A percentile compares a stretch with the other conserved stretches of the same genome.
Conservation (phyloP, 2,797 vertebrate genomes). For the Lagorchestes hirsutus region DNA sequence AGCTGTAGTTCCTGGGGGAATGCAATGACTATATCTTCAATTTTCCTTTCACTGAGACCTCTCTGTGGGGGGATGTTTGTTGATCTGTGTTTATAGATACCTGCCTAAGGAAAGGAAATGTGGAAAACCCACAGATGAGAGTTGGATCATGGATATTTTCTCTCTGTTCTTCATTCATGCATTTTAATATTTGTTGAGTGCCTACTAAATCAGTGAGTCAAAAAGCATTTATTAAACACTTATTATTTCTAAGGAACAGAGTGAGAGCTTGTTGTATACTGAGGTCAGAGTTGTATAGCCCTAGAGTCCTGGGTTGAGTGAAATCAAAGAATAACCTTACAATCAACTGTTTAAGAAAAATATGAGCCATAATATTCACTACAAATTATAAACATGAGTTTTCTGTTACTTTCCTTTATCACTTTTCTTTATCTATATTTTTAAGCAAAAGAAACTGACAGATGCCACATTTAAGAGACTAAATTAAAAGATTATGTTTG, state of each 20-base stretch:
- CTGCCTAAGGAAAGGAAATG: background rate
- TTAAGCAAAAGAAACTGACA: slow-evolving; percentile 20
- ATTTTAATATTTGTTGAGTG: background rate
- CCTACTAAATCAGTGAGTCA: background rate
- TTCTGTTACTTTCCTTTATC: background rate
- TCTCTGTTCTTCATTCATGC: background rate
- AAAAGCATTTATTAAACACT: background rate
- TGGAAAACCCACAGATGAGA: background rate
- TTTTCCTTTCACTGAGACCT: background rate
- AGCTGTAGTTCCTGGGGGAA: slow-evolving; percentile 2
- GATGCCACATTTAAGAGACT: background rate
- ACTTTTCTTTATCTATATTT: slow-evolving; percentile 5
- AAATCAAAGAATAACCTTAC: background rate
- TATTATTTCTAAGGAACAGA: background rate
- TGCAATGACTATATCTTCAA: background rate
- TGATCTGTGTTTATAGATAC: slow-evolving; percentile 3
- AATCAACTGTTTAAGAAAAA: slow-evolving; percentile 23
- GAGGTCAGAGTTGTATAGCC: background rate
- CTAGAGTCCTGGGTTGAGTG: background rate
- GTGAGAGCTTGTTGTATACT: background rate
- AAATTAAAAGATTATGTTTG: slow-evolving; percentile 12
- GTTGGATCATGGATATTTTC: background rate
- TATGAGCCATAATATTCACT: background rate
- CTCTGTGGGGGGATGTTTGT: background rate
- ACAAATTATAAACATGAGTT: background rate